phyloP scores from a whole-genome alignment of 2,113 vertebrate genomes.

The Trogon melanurus region DNA sequence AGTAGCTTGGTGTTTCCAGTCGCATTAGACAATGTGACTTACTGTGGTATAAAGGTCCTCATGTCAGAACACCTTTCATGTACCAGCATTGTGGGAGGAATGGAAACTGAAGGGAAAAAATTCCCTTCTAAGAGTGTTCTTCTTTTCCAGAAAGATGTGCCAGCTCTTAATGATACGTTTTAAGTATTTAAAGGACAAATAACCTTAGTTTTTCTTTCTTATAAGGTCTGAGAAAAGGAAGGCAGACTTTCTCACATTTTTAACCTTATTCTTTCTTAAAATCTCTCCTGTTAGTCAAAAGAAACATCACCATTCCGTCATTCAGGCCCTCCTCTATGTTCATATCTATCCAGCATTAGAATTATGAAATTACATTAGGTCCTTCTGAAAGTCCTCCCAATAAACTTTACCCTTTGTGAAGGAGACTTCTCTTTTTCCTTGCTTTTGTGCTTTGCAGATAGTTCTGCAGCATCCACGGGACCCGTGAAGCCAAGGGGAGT shows the following conservation, averaged over 20 bases:
- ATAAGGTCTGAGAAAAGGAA: background rate
- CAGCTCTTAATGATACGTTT: background rate
- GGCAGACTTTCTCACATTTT: background rate
- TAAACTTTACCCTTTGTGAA: background rate
- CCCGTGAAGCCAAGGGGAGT: background rate
- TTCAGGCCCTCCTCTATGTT: background rate
- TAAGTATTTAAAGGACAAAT: background rate
- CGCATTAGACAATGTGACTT: background rate
- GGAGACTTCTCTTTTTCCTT: background rate
- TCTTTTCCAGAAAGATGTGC: background rate
- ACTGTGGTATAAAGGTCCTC: background rate
- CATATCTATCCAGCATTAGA: background rate
- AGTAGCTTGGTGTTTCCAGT: background rate
- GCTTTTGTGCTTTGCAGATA: background rate
- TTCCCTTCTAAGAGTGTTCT: background rate
- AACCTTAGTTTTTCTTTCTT: background rate
- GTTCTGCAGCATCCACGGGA: background rate
- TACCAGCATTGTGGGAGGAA: accelerated
- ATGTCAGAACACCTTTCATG: background rate
- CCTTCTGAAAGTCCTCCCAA: background rate
- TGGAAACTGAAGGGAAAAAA: background rate
- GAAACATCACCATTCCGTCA: background rate
- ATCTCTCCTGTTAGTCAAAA: background rate
- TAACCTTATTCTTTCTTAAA: background rate
- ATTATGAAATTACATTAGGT: background rate